Conservation (phyloP, 92 coral and sea anemone species). For the Anthopleura xanthogrammica region DNA sequence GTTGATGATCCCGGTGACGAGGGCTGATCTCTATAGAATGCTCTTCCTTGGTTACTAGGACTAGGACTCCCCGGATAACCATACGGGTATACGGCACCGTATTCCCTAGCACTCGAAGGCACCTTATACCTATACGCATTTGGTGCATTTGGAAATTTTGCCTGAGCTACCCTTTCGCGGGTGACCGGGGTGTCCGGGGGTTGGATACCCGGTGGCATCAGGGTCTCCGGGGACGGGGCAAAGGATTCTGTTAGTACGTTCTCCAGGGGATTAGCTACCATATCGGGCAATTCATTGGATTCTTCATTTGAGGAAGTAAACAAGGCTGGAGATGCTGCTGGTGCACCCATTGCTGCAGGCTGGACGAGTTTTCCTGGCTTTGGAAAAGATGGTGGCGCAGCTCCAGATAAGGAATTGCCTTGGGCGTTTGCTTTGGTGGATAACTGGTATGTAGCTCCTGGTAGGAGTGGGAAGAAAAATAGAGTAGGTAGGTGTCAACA, state of each 20-base stretch:
- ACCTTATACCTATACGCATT: not conserved
- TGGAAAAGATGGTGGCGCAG: not conserved
- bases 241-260: not conserved
- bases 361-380: conserved; percentile 2
- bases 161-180: conserved; percentile 5
- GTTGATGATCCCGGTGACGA: not conserved
- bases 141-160: not conserved
- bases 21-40: not conserved
- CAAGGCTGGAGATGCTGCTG: conserved; percentile 1
- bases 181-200: conserved; percentile 34
- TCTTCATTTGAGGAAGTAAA: conserved; percentile 6
- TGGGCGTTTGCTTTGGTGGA: not conserved
- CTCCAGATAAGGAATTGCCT: not conserved
- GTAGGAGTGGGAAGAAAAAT: not conserved
- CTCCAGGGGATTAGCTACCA: not conserved
- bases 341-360: not conserved
- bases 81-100: not conserved
- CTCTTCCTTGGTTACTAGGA: not conserved
- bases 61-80: not conserved
- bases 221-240: conserved; percentile 29
- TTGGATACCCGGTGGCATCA: conserved; percentile 53
- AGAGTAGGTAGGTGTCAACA: not conserved
- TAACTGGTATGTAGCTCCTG: not conserved
- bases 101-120: not conserved
- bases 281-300: not conserved